A percentile compares a stretch with the other conserved stretches of the same genome.
Evolutionary conservation across 2,797 vertebrate genomes (phyloP).

Genomic region (Acrocephalus scirpaceus): DNA sequence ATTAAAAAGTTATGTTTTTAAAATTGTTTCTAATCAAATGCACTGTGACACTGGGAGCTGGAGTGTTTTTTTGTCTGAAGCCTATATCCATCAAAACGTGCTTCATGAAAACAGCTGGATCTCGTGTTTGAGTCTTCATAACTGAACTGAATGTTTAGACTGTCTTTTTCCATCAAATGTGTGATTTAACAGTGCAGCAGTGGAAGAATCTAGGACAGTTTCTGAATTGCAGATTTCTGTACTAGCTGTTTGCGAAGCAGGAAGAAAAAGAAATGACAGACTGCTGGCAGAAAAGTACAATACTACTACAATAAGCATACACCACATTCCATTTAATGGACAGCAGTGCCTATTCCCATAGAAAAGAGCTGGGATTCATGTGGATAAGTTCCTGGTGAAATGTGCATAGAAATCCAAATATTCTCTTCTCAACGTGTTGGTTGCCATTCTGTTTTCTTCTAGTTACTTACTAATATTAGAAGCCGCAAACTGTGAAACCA

Average conservation of each 20-base stretch:
- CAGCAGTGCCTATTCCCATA: conserved; percentile 5
- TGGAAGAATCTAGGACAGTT: conserved; percentile 31
- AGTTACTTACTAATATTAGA: conserved; percentile 29
- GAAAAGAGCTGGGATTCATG: neutral
- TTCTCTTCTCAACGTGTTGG: neutral
- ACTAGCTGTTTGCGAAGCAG: neutral
- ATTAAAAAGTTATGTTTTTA: neutral
- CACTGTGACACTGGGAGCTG: neutral
- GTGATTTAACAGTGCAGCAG: conserved; percentile 44
- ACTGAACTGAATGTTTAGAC: neutral
- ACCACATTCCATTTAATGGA: conserved; percentile 4
- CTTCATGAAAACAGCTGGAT: conserved; percentile 29
- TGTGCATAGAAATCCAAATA: neutral
- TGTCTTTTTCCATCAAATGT: conserved; percentile 52
- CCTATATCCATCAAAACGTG: neutral
- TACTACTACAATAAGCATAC: neutral
- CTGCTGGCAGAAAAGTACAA: conserved; percentile 11
- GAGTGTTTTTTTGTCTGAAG: neutral
- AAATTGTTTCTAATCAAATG: conserved; percentile 3
- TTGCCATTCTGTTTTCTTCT: conserved; percentile 14
- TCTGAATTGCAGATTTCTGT: conserved; percentile 43
- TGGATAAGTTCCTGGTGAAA: neutral
- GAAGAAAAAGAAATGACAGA: conserved; percentile 37
- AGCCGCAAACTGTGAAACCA: neutral
- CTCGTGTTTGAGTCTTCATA: neutral